Evolutionary conservation across 2,797 vertebrate genomes (phyloP), one percentile per base, ranked within the genome.

Genomic region (Periophthalmus magnuspinnatus): DNA sequence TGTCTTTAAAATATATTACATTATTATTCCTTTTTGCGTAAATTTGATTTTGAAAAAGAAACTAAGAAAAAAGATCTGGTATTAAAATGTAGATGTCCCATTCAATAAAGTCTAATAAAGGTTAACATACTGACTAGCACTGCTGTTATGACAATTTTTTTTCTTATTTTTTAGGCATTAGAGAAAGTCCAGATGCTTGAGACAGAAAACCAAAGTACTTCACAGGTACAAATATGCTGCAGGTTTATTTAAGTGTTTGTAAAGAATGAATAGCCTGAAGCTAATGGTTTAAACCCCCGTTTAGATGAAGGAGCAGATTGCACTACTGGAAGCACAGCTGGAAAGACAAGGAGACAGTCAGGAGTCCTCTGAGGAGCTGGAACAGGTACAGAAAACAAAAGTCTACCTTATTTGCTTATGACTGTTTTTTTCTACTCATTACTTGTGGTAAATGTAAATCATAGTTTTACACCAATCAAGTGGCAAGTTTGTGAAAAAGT

Each of bases 311-410:
- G 95, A 95, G 69, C 95, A 96, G 82, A 87, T 94, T 22, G 92
- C 93, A 72, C 90, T 95, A 32, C 83, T 98, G 84, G 97, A 98
- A 81, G 94, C 89, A 0, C 95, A 97, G 86, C 84, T 98, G 82
- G 95, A 98, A 91, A 95, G 94, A 86, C 95, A 97, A 84, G 83
- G 93, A 0, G 93, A 96, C 77, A 92, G 89, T 81, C 94, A 93
- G 73, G 93, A 71, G 69, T 92, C 92, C 10, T 91, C 93, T 28
- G 93, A 95, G 78, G 95, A 97, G 84, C 86, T 95, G 61, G 93
- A 92, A 61, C 91, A 89, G 10, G 96, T 97, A 91, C 19, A 19
- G 58, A 36, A 8, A 10, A 41, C 24, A 41, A 22, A n/a, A 41
- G 28, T 28, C 3, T 28, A 28, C 28, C 63, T 55, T 22, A 47